Percentiles rank a stretch among this genome's conserved stretches.
Evolutionary conservation across 23 tunicate genomes (phyloP).

Genomic region (Botrylloides violaceus): DNA sequence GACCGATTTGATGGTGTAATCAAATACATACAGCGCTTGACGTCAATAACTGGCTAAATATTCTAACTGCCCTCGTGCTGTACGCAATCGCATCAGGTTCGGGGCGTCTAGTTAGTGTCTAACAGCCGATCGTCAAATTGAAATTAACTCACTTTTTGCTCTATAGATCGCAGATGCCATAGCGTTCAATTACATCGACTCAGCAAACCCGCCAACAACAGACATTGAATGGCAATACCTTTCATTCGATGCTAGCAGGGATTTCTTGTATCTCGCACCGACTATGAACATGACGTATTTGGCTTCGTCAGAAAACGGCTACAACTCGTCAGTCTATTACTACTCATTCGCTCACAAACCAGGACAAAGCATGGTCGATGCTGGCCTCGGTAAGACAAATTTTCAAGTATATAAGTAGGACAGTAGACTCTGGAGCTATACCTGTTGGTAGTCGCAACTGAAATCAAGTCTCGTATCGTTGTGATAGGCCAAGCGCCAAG

Average conservation of each 20-base stretch:
- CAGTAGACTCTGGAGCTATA: too few relatives aligned
- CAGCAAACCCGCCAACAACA: conserved; percentile 1
- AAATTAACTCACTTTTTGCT: too few relatives aligned
- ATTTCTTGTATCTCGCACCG: not conserved
- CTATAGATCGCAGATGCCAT: conserved; percentile 8
- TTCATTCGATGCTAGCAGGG: not conserved
- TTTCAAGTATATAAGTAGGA: too few relatives aligned
- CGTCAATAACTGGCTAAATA: not conserved
- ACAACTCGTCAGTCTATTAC: conserved; percentile 1
- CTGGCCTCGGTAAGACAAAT: not conserved
- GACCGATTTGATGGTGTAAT: too few relatives aligned
- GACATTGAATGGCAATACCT: not conserved
- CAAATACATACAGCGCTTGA: not conserved
- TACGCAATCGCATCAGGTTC: too few relatives aligned
- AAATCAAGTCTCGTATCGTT: too few relatives aligned
- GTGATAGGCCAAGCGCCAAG: too few relatives aligned
- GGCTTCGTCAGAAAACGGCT: not conserved
- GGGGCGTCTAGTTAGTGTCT: too few relatives aligned
- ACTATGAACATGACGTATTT: not conserved
- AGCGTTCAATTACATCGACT: conserved; percentile 11
- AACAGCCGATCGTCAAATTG: too few relatives aligned
- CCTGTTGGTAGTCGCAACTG: too few relatives aligned
- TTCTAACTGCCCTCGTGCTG: too few relatives aligned
- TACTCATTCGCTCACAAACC: conserved; percentile 3
- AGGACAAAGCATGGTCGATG: not conserved